Evolutionary conservation across 37 sponge, comb jelly and placozoan genomes (phyloP).

Genomic region (Bolinopsis microptera): DNA sequence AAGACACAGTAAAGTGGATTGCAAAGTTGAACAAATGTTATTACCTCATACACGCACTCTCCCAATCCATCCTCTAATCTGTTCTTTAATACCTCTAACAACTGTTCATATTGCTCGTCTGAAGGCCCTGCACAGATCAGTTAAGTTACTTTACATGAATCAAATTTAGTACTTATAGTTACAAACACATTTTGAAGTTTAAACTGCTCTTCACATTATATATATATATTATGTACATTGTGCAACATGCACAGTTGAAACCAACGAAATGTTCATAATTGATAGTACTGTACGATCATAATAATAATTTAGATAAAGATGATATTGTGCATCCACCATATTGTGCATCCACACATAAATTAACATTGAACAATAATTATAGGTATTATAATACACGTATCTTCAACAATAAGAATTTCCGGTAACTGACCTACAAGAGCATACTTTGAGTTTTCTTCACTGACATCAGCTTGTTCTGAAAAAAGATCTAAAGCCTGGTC

Average conservation of each 20-base stretch:
- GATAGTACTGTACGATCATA: no score
- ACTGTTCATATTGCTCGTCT: slow-evolving; percentile 77
- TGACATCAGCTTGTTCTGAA: neutral
- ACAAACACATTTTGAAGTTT: no score
- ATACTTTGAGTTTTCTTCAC: slow-evolving; percentile 45
- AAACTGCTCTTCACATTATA: no score
- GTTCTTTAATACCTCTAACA: slow-evolving; percentile 72
- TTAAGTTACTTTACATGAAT: no score
- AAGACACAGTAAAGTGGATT: slow-evolving; percentile 69
- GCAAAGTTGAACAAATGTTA: no score
- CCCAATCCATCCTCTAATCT: slow-evolving; percentile 87
- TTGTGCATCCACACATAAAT: neutral
- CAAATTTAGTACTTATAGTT: no score
- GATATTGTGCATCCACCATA: neutral
- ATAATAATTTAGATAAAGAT: slow-evolving; percentile 26
- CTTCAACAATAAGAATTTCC: no score
- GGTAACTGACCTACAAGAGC: slow-evolving; percentile 10
- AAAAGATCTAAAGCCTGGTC: slow-evolving; percentile 42
- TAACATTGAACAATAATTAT: no score
- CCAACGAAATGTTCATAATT: no score
- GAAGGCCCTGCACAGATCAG: slow-evolving; percentile 69
- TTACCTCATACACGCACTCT: slow-evolving; percentile 88
- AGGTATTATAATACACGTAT: no score
- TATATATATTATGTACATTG: no score
- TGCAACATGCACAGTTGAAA: no score